Base-by-base conservation (phyloP, 2,888 invertebrate genomes). In the Ceratothoa steindachneri region DNA sequence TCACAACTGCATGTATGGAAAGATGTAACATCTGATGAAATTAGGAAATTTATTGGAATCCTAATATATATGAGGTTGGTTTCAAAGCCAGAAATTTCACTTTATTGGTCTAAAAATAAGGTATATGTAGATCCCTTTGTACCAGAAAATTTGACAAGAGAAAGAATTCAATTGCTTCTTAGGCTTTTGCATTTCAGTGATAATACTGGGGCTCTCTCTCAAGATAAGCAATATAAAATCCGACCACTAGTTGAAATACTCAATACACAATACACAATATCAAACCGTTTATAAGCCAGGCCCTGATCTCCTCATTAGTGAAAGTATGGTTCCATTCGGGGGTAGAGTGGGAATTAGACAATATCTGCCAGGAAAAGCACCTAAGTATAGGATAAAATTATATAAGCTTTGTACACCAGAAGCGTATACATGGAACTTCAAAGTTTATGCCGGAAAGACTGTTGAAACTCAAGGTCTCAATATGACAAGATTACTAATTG, bases 51-150 rank as follows among this genome's bases (percentile, higher is more conserved):
- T 5, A 41, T 41, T 9, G 41, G 41, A 9, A 41, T 41, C 15
- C 15, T 66, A 1, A 70, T 74, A 51, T 74, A 67, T 27, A 70
- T 74, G 53, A 55, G 70, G 70, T 70, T 74, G 51, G 70, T 70
- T 30, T 64, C 60, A 27, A 70, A 74, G 30, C 66, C 70, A 28
- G 70, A 74, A 53, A 29, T 74, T 12, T 60, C 29, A 12, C 67
- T 70, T 12, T 74, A 74, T 30, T 74, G 66, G 70, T 74, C 66
- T 30, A 70, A 74, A 70, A 70, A 53, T 70, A 29, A 12, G 41
- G 19, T 70, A 30, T 74, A 70, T 74, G 70, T 30, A 52, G 67
- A 74, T 70, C 67, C 52, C 9, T 70, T 74, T 74, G 74, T 65
- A 66, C 65, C 74, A 51, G 65, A 74, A 52, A 28, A 66, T 19